phyloP scores from a whole-genome alignment of 2,113 vertebrate genomes.

The Pterocles burchelli region DNA sequence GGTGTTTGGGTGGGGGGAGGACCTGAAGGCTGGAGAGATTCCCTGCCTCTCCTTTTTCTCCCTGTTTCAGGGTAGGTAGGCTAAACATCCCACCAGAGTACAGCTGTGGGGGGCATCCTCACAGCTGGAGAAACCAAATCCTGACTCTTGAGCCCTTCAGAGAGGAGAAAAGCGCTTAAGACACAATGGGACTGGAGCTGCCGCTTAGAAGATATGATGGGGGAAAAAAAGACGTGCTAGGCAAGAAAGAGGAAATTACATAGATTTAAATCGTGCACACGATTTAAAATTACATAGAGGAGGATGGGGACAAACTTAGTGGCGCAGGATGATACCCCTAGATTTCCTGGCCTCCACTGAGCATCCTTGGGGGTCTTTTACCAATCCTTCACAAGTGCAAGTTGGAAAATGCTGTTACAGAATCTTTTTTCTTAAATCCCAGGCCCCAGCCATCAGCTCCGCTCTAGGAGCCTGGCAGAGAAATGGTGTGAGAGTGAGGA shows the following conservation, averaged over 20 bases:
- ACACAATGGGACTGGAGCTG: not conserved
- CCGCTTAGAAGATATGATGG: not conserved
- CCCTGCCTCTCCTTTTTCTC: not conserved
- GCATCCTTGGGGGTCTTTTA: not conserved
- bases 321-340: not conserved
- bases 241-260: not conserved
- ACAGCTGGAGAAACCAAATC: constrained; percentile 29
- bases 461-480: not conserved
- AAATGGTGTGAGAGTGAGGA: not conserved
- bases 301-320: not conserved
- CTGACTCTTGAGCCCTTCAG: constrained; percentile 9
- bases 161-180: not conserved
- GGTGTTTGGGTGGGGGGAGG: not conserved
- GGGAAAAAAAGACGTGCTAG: not conserved
- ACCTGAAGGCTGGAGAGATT: not conserved
- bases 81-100: not conserved
- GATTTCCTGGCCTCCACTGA: not conserved
- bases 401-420: not conserved
- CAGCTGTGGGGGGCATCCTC: not conserved
- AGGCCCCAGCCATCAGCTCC: not conserved
- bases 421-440: not conserved
- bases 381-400: not conserved
- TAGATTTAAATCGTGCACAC: too few species aligned
- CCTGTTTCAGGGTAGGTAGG: not conserved
- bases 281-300: not conserved